phyloP scores from a whole-genome alignment of 2,888 invertebrate species.

The Trachelus stipa region DNA sequence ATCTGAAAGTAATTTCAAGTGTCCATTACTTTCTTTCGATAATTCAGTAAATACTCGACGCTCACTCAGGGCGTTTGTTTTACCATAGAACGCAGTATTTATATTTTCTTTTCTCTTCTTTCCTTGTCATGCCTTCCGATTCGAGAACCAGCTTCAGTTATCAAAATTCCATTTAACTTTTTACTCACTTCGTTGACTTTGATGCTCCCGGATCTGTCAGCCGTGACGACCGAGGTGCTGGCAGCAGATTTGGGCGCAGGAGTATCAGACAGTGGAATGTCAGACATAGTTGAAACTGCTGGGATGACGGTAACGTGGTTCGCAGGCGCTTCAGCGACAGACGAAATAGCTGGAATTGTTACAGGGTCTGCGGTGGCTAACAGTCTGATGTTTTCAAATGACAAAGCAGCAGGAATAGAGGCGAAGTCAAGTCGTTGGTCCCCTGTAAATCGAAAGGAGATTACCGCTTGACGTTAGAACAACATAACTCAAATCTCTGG shows the following conservation, averaged over 20 bases:
- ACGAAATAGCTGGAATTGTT: conserved; percentile 7
- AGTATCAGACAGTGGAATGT: not conserved
- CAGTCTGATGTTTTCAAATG: not conserved
- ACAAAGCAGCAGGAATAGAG: conserved; percentile 22
- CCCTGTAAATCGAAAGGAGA: conserved; percentile 14
- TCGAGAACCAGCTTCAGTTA: not conserved
- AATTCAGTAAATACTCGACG: not conserved
- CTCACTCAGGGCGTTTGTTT: not conserved
- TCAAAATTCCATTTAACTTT: not conserved
- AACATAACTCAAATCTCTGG: not conserved
- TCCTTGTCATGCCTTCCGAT: not conserved
- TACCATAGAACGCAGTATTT: not conserved
- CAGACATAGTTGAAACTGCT: not conserved
- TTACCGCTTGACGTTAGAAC: not conserved
- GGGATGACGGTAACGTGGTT: not conserved
- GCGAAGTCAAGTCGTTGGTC: conserved; percentile 29
- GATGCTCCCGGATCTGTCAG: not conserved
- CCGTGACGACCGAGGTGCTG: not conserved
- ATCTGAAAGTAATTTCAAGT: conserved; percentile 34
- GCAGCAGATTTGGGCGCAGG: not conserved
- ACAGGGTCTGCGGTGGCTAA: not conserved
- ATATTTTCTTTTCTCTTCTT: not conserved
- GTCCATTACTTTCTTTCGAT: conserved; percentile 19
- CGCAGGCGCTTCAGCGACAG: not conserved
- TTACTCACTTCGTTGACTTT: conserved; percentile 1